A percentile compares a stretch with the other conserved stretches of the same genome.
phyloP scores from a whole-genome alignment of 2,113 vertebrate species.

The Craseonycteris thonglongyai region DNA sequence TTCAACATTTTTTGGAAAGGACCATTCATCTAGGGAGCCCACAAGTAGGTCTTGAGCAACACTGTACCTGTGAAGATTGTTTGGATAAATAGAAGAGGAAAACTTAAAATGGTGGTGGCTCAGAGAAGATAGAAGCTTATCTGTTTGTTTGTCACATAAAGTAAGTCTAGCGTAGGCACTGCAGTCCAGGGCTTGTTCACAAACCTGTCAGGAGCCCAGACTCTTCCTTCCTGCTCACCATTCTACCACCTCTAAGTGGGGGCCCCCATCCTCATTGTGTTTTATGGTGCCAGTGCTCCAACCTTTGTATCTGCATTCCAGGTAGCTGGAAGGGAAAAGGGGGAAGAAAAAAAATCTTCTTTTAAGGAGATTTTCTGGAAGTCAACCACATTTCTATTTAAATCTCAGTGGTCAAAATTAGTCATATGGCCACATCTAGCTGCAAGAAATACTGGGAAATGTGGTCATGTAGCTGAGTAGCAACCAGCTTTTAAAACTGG shows the following conservation, averaged over 20 bases:
- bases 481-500: neutral
- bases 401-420: neutral
- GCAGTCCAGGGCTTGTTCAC: neutral
- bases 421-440: neutral
- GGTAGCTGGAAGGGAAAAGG: neutral
- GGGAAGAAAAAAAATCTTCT: neutral
- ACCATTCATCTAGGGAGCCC: neutral
- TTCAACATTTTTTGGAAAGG: neutral
- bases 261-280: neutral
- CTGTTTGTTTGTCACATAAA: neutral
- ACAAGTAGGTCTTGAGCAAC: neutral
- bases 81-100: neutral
- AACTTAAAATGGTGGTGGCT: neutral
- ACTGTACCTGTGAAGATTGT: neutral
- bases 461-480: neutral
- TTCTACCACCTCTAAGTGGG: neutral
- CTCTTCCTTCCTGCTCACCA: neutral
- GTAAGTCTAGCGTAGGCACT: neutral
- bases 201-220: neutral
- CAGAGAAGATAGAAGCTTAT: neutral
- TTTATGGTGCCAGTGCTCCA: neutral
- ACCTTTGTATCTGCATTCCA: neutral
- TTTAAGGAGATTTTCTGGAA: neutral
- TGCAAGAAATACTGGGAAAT: neutral
- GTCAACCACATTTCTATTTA: neutral